Percentiles rank a stretch among this genome's conserved stretches.
Evolutionary conservation across 2,113 vertebrate genomes (phyloP).

Genomic region (Zosterops japonicus): DNA sequence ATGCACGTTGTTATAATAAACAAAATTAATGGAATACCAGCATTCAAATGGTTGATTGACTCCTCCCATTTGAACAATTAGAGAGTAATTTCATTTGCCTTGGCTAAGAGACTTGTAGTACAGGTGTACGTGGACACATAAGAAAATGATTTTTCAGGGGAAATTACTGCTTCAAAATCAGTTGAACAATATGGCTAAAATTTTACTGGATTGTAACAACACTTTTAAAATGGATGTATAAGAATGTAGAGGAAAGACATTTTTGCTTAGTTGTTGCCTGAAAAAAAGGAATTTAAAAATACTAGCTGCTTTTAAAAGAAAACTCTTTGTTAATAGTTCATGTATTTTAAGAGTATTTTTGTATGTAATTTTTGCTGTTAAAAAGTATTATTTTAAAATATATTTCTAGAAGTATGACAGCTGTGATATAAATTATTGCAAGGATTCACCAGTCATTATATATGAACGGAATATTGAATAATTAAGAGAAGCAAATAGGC

Average conservation of each 20-base stretch:
- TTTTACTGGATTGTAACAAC: conserved; percentile 5
- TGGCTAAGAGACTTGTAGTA: not conserved
- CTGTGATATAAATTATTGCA: conserved; percentile 11
- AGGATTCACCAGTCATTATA: not conserved
- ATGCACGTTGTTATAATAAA: not conserved
- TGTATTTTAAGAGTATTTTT: not conserved
- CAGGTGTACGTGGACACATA: not conserved
- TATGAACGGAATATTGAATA: not conserved
- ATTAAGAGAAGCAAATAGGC: not conserved
- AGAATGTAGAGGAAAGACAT: not conserved
- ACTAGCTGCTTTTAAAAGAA: conserved; percentile 27
- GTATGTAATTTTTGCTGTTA: not conserved
- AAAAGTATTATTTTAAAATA: conserved; percentile 47
- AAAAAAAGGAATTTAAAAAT: conserved; percentile 19
- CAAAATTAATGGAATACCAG: not conserved
- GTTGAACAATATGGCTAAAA: not conserved
- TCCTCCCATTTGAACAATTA: not conserved
- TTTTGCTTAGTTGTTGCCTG: not conserved
- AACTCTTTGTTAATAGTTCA: not conserved
- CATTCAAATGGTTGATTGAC: not conserved
- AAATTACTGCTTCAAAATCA: not conserved
- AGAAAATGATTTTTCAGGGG: not conserved
- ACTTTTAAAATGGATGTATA: not conserved
- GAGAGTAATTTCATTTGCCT: not conserved
- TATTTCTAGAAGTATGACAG: not conserved